These are phyloP conservation scores for Netelia inedita DNA, from an alignment of 2,888 invertebrate genomes.

Conservation along the genomic window DNA sequence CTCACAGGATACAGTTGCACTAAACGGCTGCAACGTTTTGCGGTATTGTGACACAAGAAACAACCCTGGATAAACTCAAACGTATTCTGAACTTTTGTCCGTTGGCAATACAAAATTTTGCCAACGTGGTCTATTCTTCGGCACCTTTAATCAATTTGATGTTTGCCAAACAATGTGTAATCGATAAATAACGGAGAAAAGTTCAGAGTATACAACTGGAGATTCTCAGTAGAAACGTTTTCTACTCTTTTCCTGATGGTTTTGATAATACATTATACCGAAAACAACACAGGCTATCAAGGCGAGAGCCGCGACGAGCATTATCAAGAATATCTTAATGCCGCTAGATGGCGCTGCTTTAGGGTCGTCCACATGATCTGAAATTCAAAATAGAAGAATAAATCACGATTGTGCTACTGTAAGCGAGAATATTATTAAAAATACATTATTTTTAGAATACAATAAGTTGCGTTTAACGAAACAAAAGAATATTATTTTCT, in stretches of 20 bases:
- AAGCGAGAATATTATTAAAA: constrained; percentile 19
- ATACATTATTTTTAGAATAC: not conserved
- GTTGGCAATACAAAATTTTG: constrained; percentile 9
- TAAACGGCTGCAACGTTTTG: not conserved
- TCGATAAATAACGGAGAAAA: not conserved
- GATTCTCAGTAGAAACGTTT: constrained; percentile 91
- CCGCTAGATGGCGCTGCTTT: constrained; percentile 95
- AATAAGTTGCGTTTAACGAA: not conserved
- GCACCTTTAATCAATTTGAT: constrained; percentile 2
- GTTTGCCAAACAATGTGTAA: not conserved
- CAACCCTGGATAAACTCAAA: not conserved
- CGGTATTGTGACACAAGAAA: not conserved
- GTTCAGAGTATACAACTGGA: not conserved
- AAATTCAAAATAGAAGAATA: constrained; percentile 66
- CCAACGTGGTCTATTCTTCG: constrained; percentile 9
- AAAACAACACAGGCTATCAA: constrained; percentile 94
- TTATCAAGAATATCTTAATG: constrained; percentile 95
- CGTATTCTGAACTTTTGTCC: constrained; percentile 4
- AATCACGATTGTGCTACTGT: constrained; percentile 23
- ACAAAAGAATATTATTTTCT: not conserved
- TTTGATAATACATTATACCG: constrained; percentile 97
- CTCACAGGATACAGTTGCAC: not conserved
- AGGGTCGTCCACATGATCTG: constrained; percentile 94
- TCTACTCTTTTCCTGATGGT: constrained; percentile 94
- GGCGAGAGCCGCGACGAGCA: constrained; percentile 93